Base-by-base conservation (phyloP, 1,140 invertebrate genomes). In the Glossosoma conforme region DNA sequence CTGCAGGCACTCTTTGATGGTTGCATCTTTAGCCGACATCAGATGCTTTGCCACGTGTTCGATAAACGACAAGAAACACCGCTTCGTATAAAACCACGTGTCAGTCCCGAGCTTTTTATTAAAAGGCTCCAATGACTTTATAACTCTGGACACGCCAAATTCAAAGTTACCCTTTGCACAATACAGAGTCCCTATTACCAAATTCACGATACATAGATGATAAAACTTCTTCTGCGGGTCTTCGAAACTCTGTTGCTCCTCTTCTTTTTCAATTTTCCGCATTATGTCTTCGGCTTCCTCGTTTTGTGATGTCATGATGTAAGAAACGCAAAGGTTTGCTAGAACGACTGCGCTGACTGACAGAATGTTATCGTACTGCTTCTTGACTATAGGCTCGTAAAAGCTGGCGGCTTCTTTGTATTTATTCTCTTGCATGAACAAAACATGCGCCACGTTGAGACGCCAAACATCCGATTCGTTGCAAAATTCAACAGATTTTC, bases 111-210 rank as follows among this genome's bases (percentile, higher is more conserved):
- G 75, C 69, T 97, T 97, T 67, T 94, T 93, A 62, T 92, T 90
- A 62, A 92, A 96, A 0, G 95, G 95, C 65, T 98, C 93, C 18
- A 98, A 70, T 49, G 93, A 96, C 70, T 97, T 95, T 64, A 98
- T 95, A 0, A 99, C 92, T 58, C 97, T 77, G 0, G 93, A 97
- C 60, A 99, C 93, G 4, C 97, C 97, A 75, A 99, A 99, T 68
- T 99, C 97, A 63, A 97, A 99, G 73, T 99, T 99, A 1, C 95
- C 94, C 73, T 99, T 99, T 0, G 94, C 89, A 69, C 97, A 99
- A 67, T 99, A 99, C 3, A 99, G 70, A 1, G 97, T 99, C 71
- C 93, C 97, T 59, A 99, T 99, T 1, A 99, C 97, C 41, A 99
- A 76, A 74, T 99, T 99, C 2, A 99, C 95, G 60, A 99, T 99